Percentiles rank a stretch among this genome's conserved stretches.
phyloP scores from a whole-genome alignment of 2,113 vertebrate species.

The Columbina picui region DNA sequence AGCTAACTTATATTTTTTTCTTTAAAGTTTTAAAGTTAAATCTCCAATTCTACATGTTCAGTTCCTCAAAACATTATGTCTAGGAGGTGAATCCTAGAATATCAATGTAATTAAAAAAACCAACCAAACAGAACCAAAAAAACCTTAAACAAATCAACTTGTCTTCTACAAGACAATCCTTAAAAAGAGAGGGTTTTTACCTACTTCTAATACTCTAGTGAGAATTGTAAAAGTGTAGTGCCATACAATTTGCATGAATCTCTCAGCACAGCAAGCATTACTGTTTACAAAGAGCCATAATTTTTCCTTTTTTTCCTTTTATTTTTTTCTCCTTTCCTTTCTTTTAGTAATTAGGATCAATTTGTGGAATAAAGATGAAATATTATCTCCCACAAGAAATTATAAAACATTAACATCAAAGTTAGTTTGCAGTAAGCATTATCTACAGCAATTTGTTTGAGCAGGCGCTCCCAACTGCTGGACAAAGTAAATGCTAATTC shows the following conservation, averaged over 20 bases:
- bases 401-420: background rate
- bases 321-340: too few species aligned
- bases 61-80: background rate
- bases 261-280: background rate
- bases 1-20: background rate
- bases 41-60: background rate
- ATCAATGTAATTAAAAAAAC: background rate
- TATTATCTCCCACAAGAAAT: background rate
- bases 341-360: background rate
- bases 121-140: background rate
- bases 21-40: background rate
- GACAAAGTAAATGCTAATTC: background rate
- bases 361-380: background rate
- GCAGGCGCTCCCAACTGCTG: background rate
- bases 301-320: background rate
- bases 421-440: background rate
- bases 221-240: background rate
- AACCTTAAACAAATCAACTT: background rate
- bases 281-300: background rate
- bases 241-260: background rate
- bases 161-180: background rate
- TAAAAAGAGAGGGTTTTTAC: background rate
- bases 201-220: background rate
- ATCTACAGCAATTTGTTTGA: background rate
- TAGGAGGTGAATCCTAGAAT: background rate